A percentile compares a stretch with the other conserved stretches of the same genome.
phyloP scores from a whole-genome alignment of 2,113 vertebrate genomes.

The Puma concolor region DNA sequence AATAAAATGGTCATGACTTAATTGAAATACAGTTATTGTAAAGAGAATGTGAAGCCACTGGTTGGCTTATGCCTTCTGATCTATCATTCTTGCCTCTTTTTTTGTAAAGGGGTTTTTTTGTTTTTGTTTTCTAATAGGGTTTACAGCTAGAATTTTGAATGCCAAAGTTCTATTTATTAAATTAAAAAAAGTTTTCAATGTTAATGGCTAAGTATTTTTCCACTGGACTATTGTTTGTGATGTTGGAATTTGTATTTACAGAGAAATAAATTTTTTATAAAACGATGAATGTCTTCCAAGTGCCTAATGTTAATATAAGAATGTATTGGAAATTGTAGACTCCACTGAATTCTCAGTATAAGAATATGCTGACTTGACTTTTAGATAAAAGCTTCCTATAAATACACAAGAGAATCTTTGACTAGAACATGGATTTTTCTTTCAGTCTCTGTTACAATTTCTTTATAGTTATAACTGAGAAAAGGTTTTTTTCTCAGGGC shows the following conservation, averaged over 20 bases:
- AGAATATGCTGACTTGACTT: not conserved
- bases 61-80: constrained; percentile 88
- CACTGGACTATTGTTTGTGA: constrained; percentile 91
- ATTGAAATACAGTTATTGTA: constrained; percentile 84
- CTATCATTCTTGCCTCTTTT: constrained; percentile 88
- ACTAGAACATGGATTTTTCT: not conserved
- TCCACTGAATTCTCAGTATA: constrained; percentile 26
- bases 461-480: not conserved
- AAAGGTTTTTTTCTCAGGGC: not conserved
- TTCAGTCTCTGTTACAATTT: not conserved
- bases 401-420: not conserved
- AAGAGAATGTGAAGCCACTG: constrained; percentile 89
- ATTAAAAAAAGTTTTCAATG: constrained; percentile 88
- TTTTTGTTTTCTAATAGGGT: constrained; percentile 89
- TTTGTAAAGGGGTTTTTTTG: constrained; percentile 86
- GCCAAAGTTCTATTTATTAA: constrained; percentile 98
- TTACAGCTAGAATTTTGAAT: constrained; percentile 96
- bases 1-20: constrained; percentile 88
- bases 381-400: not conserved
- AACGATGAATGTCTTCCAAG: constrained; percentile 66
- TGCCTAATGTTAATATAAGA: constrained; percentile 49
- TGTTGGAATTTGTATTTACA: constrained; percentile 90
- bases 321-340: not conserved
- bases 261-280: constrained; percentile 91
- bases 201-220: constrained; percentile 94